Evolutionary conservation across 2,113 vertebrate genomes (phyloP).

Genomic region (Syrrhaptes paradoxus): DNA sequence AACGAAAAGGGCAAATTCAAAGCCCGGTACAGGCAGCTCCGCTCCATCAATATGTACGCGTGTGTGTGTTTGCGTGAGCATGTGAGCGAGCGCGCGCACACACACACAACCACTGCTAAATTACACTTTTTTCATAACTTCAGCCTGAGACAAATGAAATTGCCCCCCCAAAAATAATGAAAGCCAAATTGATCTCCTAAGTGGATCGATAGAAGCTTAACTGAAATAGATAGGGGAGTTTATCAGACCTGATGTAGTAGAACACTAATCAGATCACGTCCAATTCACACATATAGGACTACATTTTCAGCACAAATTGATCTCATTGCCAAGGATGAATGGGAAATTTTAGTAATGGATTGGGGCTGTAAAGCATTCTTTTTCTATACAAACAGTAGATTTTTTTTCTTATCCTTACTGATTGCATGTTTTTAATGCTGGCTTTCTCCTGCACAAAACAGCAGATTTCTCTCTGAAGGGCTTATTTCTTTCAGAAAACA

Average conservation of each 20-base stretch:
- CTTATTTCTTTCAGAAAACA: background rate
- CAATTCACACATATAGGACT: slow-evolving; percentile 63
- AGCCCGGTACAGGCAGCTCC: background rate
- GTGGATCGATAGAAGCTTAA: slow-evolving; percentile 75
- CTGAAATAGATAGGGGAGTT: slow-evolving; percentile 73
- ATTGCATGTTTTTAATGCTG: background rate
- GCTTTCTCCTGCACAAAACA: background rate
- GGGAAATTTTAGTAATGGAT: slow-evolving; percentile 67
- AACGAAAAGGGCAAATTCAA: background rate
- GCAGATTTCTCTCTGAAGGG: background rate
- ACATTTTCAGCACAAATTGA: slow-evolving; percentile 70
- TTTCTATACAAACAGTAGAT: background rate
- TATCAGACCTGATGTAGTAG: slow-evolving; percentile 72
- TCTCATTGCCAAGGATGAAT: slow-evolving; percentile 65
- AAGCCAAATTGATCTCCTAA: slow-evolving; percentile 73
- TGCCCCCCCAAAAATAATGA: slow-evolving; percentile 42
- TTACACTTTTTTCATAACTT: slow-evolving; percentile 48
- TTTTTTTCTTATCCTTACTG: slow-evolving; percentile 29
- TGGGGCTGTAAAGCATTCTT: slow-evolving; percentile 47
- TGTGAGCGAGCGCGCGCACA: accelerated
- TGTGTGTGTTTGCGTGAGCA: accelerated
- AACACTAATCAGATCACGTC: slow-evolving; percentile 73
- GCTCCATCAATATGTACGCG: background rate
- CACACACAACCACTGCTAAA: background rate
- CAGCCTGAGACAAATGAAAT: slow-evolving; percentile 60